Percentiles rank a stretch among this genome's conserved stretches.
phyloP scores from a whole-genome alignment of 2,797 vertebrate species.

The Coreius guichenoti region DNA sequence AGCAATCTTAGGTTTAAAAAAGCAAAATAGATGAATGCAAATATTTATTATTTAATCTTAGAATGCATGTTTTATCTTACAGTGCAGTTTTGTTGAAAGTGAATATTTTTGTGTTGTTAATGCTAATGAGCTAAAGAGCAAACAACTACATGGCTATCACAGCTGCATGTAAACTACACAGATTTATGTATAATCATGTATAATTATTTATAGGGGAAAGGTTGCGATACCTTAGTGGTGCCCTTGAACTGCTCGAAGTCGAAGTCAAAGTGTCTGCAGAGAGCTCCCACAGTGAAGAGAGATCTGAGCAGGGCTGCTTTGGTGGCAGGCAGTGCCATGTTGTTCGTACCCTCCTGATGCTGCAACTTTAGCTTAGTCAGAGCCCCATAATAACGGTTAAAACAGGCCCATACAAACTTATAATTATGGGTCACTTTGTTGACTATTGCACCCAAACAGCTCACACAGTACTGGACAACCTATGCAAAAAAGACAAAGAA shows the following conservation, averaged over 20 bases:
- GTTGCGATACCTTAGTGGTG: slow-evolving; percentile 84
- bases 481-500: slow-evolving; percentile 60
- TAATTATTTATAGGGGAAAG: neutral
- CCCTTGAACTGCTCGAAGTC: slow-evolving; percentile 97
- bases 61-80: neutral
- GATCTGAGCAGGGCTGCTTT: slow-evolving; percentile 95
- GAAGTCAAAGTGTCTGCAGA: slow-evolving; percentile 98
- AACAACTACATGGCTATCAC: neutral
- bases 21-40: neutral
- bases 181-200: neutral
- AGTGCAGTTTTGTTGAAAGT: neutral
- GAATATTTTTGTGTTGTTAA: neutral
- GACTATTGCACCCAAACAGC: slow-evolving; percentile 95
- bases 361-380: slow-evolving; percentile 95
- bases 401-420: slow-evolving; percentile 98
- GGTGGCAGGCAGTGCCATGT: slow-evolving; percentile 88
- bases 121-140: neutral
- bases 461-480: slow-evolving; percentile 98
- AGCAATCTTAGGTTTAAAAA: neutral
- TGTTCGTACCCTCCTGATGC: slow-evolving; percentile 93
- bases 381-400: slow-evolving; percentile 96
- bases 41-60: neutral
- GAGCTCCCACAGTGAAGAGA: slow-evolving; percentile 95
- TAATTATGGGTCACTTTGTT: slow-evolving; percentile 98
- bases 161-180: neutral